Percentiles rank a stretch among this genome's conserved stretches.
Evolutionary conservation across 2,888 invertebrate genomes (phyloP).

Genomic region (Barypeithes pellucidus): DNA sequence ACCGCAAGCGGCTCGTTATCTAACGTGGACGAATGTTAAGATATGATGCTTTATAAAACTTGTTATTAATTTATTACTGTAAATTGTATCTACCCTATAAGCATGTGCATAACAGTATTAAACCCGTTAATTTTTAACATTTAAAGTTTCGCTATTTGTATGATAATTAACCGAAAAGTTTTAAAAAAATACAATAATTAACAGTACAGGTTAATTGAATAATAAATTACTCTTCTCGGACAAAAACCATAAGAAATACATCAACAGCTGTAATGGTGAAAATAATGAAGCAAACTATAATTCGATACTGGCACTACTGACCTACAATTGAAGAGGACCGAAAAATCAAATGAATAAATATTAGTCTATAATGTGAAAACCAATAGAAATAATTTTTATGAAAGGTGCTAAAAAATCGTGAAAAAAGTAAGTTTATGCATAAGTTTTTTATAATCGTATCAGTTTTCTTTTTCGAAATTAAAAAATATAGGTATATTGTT

Average conservation of each 20-base stretch:
- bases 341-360: neutral
- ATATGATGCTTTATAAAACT: too few relatives aligned
- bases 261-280: neutral
- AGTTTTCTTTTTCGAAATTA: too few relatives aligned
- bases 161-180: neutral
- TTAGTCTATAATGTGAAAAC: neutral
- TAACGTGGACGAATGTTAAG: too few relatives aligned
- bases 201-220: neutral
- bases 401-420: too few relatives aligned
- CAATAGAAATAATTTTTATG: neutral
- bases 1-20: too few relatives aligned
- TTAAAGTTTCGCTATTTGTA: slow-evolving; percentile 1
- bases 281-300: neutral
- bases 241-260: neutral
- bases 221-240: slow-evolving; percentile 1
- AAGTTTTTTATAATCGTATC: too few relatives aligned
- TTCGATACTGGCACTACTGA: neutral
- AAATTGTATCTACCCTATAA: too few relatives aligned
- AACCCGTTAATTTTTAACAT: neutral
- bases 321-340: neutral
- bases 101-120: neutral
- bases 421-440: too few relatives aligned
- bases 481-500: too few relatives aligned
- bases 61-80: too few relatives aligned
- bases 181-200: neutral